phyloP scores from a whole-genome alignment of 2,888 invertebrate species.

The Brenthis ino region DNA sequence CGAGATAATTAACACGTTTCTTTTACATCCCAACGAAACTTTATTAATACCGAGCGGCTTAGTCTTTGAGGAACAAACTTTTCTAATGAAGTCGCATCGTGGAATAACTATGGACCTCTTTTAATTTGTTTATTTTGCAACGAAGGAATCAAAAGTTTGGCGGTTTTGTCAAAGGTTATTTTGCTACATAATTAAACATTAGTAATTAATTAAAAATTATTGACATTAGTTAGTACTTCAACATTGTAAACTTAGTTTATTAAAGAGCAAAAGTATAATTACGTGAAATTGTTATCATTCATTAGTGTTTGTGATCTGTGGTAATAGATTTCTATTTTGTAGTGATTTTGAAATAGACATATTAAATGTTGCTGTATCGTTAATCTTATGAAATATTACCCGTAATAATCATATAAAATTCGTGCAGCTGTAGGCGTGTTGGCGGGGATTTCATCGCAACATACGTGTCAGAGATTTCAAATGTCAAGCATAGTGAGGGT shows the following conservation, averaged over 20 bases:
- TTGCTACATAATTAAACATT: constrained; percentile 14
- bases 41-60: constrained; percentile 79
- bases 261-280: neutral
- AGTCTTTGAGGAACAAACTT: constrained; percentile 79
- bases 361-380: neutral
- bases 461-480: constrained; percentile 65
- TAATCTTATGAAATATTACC: constrained; percentile 14
- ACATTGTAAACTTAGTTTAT: neutral
- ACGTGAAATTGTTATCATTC: no score
- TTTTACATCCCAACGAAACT: constrained; percentile 77
- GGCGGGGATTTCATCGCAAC: constrained; percentile 28
- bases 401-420: constrained; percentile 20
- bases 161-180: constrained; percentile 17
- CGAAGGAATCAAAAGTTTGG: constrained; percentile 46
- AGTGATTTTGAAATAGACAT: no score
- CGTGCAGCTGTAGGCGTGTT: constrained; percentile 16
- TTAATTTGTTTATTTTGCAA: constrained; percentile 73
- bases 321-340: neutral
- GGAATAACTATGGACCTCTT: constrained; percentile 73
- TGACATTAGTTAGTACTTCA: neutral
- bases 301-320: neutral
- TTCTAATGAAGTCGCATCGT: constrained; percentile 78
- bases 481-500: constrained; percentile 68
- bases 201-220: neutral
- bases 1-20: constrained; percentile 80